Evolutionary conservation across 2,888 invertebrate genomes (phyloP).

Genomic region (Helobdella robusta): DNA sequence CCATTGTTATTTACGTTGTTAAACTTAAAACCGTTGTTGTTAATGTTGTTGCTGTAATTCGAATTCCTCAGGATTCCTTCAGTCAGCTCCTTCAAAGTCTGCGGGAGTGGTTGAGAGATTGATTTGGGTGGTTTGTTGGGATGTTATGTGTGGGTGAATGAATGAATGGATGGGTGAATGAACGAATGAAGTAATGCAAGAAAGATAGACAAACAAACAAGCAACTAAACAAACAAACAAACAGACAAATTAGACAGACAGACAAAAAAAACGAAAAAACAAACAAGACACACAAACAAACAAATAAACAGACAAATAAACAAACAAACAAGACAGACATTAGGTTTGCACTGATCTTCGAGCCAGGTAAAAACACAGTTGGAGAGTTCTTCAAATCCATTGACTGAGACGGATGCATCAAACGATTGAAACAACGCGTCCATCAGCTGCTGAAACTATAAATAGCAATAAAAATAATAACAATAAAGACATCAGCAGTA

Average conservation of each 20-base stretch:
- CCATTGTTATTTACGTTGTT: no score
- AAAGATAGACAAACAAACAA: background rate
- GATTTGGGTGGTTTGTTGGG: no score
- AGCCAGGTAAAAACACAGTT: constrained; percentile 91
- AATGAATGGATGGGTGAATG: background rate
- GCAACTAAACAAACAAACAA: background rate
- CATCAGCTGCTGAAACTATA: constrained; percentile 84
- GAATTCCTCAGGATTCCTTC: no score
- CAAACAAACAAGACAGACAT: constrained; percentile 33
- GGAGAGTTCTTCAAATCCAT: constrained; percentile 83
- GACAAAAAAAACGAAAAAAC: background rate
- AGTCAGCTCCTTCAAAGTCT: no score
- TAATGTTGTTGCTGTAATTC: no score
- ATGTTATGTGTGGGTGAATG: no score
- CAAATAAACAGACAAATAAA: background rate
- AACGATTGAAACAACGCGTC: constrained; percentile 85
- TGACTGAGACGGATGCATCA: constrained; percentile 67
- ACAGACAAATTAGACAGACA: background rate
- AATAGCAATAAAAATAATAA: constrained; percentile 27
- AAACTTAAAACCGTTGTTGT: no score
- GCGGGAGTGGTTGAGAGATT: no score
- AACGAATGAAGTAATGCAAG: background rate
- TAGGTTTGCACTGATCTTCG: constrained; percentile 89
- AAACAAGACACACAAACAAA: background rate
- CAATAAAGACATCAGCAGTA: background rate